Conservation (phyloP, 2,113 vertebrate genomes). For the Synodontis membranacea region DNA sequence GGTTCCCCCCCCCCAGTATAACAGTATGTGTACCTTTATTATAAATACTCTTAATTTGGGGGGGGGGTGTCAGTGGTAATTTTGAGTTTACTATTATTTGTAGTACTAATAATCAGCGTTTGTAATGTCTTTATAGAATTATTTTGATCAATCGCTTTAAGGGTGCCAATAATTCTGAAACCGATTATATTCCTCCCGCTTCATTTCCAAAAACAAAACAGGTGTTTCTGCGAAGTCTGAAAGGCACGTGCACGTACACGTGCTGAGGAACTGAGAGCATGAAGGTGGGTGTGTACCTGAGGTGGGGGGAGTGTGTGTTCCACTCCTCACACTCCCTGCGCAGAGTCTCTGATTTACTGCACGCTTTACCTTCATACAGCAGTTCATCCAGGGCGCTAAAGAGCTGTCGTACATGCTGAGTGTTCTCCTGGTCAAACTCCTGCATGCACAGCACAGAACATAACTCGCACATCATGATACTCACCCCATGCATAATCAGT, state of each 20-base stretch:
- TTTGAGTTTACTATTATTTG: neutral
- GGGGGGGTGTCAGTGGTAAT: neutral
- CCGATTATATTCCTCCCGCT: neutral
- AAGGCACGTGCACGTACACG: neutral
- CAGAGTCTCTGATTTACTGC: slow-evolving; percentile 70
- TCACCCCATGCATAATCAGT: neutral
- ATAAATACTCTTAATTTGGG: neutral
- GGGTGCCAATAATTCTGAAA: neutral
- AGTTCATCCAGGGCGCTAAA: slow-evolving; percentile 83
- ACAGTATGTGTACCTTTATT: neutral
- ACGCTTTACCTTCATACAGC: slow-evolving; percentile 81
- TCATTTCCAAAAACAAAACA: neutral
- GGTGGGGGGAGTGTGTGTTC: slow-evolving; percentile 75
- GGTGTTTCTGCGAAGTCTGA: no score
- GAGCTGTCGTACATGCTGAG: slow-evolving; percentile 76
- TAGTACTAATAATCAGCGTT: neutral
- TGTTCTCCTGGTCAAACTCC: slow-evolving; percentile 82
- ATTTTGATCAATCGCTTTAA: neutral
- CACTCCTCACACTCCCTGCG: slow-evolving; percentile 78
- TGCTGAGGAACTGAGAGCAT: neutral
- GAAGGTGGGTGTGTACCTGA: slow-evolving; percentile 69
- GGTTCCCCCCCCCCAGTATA: no score
- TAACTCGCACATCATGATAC: neutral
- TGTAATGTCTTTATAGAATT: neutral
- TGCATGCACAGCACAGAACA: slow-evolving; percentile 51